Conservation (phyloP, 1,140 invertebrate species). For the Eumeta japonica region DNA sequence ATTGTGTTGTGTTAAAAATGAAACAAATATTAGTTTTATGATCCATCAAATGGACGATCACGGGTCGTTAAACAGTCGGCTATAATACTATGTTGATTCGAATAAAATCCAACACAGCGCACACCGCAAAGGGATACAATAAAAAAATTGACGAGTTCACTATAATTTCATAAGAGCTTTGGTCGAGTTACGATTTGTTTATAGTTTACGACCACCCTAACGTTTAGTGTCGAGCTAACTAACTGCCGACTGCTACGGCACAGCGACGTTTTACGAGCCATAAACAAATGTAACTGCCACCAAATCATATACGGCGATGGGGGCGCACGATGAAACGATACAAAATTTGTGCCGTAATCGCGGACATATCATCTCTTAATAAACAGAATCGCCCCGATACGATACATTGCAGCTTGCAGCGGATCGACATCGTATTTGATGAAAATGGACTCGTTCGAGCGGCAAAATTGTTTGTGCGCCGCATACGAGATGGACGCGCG, state of each 20-base stretch:
- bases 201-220: slow-evolving; percentile 42
- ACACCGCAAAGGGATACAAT: too few relatives aligned
- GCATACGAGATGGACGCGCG: too few relatives aligned
- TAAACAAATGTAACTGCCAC: slow-evolving; percentile 52
- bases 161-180: slow-evolving; percentile 28
- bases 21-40: too few relatives aligned
- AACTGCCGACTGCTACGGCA: slow-evolving; percentile 43
- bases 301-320: too few relatives aligned
- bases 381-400: slow-evolving; percentile 32
- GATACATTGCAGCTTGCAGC: not conserved
- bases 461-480: slow-evolving; percentile 16
- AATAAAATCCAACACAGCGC: too few relatives aligned
- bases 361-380: slow-evolving; percentile 55
- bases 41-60: too few relatives aligned
- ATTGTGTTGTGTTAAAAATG: too few relatives aligned
- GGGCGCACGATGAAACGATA: too few relatives aligned
- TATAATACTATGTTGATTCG: too few relatives aligned
- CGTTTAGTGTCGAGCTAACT: slow-evolving; percentile 43
- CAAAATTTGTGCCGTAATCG: too few relatives aligned
- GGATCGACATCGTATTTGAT: slow-evolving; percentile 23
- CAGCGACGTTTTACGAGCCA: slow-evolving; percentile 48
- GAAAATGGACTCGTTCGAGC: slow-evolving; percentile 35
- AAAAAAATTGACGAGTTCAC: slow-evolving; percentile 10
- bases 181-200: slow-evolving; percentile 45
- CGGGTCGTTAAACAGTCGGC: too few relatives aligned